Evolutionary conservation across 2,888 invertebrate genomes (phyloP), one percentile per base, ranked within the genome.

Genomic region (Gasteruption jaculator): DNA sequence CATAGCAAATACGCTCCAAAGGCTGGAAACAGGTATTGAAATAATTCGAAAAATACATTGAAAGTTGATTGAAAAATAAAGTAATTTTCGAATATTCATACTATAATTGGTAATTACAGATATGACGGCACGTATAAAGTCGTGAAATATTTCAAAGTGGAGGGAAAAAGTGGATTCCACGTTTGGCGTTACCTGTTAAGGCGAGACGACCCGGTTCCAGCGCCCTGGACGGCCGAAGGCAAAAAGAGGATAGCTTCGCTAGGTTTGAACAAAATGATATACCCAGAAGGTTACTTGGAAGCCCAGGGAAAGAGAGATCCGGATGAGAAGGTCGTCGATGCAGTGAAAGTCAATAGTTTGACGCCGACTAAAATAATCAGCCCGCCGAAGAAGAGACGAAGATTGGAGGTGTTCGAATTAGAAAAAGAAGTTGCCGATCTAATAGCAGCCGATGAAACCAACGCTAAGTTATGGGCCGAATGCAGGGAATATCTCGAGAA

Each of bases 81-180:
- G n/a, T n/a, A n/a, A n/a, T n/a, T n/a, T 15, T 8, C 14, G 2
- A 27, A 34, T 24, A 25, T 25, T 35, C 15, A 2, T 16, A 19
- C 10, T 37, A 20, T 11, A 19, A 25, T 37, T 31, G 29, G n/a
- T n/a, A n/a, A 4, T 54, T 53, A 20, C 51, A 79, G 90, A 49
- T 91, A 91, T 63, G 91, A 91, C 61, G 91, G 91, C 1, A 81
- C 90, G 37, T 91, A 91, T 68, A 91, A 91, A 73, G 83, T 91
- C 1, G 84, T 87, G 1, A 87, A 85, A 56, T 91, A 90, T 62
- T 89, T 85, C 71, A 84, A 84, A 0, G 83, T 85, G 62, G 81
- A 76, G 43, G 89, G 88, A 1, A 76, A 83, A 56, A 84, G 87
- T 2, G 90, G 90, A 0, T 88, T 80, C 61, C 73, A 78, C 6